These are phyloP conservation scores for Plutella xylostella DNA, from an alignment of 2,888 invertebrate genomes.

Conservation along the genomic window DNA sequence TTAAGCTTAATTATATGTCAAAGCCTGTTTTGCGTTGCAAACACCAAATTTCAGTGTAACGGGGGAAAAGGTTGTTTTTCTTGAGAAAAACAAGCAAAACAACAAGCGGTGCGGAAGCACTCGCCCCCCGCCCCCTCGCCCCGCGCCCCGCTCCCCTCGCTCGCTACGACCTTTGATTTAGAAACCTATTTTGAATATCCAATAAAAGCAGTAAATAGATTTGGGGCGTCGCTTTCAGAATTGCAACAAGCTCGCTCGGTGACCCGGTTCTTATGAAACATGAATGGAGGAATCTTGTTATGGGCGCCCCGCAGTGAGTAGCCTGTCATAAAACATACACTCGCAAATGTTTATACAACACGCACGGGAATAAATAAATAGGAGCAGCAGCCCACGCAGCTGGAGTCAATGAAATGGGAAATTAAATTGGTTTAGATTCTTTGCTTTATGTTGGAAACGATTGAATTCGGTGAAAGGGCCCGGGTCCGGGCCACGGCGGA, in stretches of 20 bases:
- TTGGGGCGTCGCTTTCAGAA: too few relatives aligned
- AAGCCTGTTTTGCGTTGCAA: slow-evolving; percentile 11
- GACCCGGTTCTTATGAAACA: not conserved
- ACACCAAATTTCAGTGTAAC: slow-evolving; percentile 41
- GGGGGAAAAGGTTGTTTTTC: slow-evolving; percentile 40
- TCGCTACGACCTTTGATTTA: not conserved
- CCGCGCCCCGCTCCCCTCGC: not conserved
- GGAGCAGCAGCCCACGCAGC: too few relatives aligned
- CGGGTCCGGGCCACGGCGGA: slow-evolving; percentile 26
- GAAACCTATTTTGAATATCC: slow-evolving; percentile 2
- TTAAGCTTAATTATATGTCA: slow-evolving; percentile 1
- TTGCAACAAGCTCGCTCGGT: too few relatives aligned
- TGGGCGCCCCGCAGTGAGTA: not conserved
- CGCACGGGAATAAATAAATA: too few relatives aligned
- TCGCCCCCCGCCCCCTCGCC: not conserved
- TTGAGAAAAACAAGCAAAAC: slow-evolving; percentile 35
- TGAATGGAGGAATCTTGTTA: not conserved
- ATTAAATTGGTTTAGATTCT: slow-evolving; percentile 18
- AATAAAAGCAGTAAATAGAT: too few relatives aligned
- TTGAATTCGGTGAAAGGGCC: slow-evolving; percentile 46
- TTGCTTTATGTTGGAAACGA: slow-evolving; percentile 25
- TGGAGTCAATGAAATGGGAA: not conserved
- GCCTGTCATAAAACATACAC: too few relatives aligned
- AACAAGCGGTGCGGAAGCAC: slow-evolving; percentile 23
- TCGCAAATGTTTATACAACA: too few relatives aligned